Evolutionary conservation across 2,888 invertebrate species (phyloP).

Genomic region (Pseudoips prasinana): DNA sequence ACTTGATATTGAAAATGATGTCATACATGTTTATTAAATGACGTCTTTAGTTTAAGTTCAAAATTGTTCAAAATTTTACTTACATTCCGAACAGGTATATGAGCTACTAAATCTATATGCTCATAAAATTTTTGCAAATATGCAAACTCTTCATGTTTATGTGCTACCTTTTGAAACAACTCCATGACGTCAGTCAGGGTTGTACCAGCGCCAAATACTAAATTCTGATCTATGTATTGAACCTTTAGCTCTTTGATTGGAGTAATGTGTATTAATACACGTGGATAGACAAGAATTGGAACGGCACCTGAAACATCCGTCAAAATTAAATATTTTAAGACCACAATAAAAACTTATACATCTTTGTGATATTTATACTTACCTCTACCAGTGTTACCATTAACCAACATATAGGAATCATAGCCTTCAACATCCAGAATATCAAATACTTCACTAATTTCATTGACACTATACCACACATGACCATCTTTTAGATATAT

Average conservation of each 20-base stretch:
- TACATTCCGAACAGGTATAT: constrained; percentile 86
- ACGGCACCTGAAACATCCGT: constrained; percentile 52
- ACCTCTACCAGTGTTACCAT: constrained; percentile 87
- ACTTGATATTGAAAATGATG: no score
- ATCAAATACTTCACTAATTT: constrained; percentile 65
- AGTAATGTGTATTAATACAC: constrained; percentile 82
- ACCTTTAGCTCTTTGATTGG: constrained; percentile 78
- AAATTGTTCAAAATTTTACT: constrained; percentile 43
- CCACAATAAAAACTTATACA: neutral
- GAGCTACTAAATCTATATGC: constrained; percentile 86
- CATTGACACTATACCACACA: constrained; percentile 75
- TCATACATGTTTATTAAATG: no score
- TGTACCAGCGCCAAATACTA: constrained; percentile 81
- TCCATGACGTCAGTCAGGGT: constrained; percentile 77
- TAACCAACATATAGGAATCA: constrained; percentile 81
- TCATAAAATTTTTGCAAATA: constrained; percentile 81
- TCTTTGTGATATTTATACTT: constrained; percentile 1
- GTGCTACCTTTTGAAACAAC: constrained; percentile 49
- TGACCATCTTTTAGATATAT: constrained; percentile 49
- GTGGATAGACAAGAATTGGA: constrained; percentile 52
- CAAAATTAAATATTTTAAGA: neutral
- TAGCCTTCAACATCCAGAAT: constrained; percentile 48
- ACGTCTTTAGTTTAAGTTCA: no score
- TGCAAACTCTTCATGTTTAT: constrained; percentile 59
- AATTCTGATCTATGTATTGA: constrained; percentile 51